Conservation (phyloP, 2,888 invertebrate species). For the Xestobium rufovillosum region DNA sequence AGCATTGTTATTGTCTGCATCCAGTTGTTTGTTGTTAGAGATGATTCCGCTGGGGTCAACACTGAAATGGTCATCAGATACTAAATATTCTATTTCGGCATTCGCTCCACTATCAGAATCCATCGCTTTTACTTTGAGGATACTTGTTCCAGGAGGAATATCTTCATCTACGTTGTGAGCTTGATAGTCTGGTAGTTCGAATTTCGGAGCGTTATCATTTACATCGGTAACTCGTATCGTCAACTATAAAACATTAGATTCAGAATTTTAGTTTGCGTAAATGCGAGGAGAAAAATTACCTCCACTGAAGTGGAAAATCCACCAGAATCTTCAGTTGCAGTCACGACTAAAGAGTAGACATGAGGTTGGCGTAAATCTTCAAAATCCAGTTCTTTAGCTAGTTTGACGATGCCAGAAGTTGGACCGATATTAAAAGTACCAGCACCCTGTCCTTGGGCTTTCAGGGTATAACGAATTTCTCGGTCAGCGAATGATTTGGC, state of each 20-base stretch:
- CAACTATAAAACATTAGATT: slow-evolving; percentile 61
- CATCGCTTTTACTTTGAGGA: slow-evolving; percentile 90
- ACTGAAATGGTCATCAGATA: slow-evolving; percentile 89
- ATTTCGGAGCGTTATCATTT: slow-evolving; percentile 96
- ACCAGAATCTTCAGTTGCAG: slow-evolving; percentile 95
- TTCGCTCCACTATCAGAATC: slow-evolving; percentile 93
- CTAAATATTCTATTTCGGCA: slow-evolving; percentile 88
- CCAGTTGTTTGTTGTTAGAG: slow-evolving; percentile 85
- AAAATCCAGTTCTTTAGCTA: slow-evolving; percentile 93
- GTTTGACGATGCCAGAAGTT: slow-evolving; percentile 88
- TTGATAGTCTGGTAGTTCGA: slow-evolving; percentile 93
- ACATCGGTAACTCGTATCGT: slow-evolving; percentile 93
- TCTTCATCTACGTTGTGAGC: slow-evolving; percentile 95
- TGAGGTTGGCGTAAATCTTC: slow-evolving; percentile 93
- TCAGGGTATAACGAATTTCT: slow-evolving; percentile 91
- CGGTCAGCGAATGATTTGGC: slow-evolving; percentile 96
- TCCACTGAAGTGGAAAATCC: slow-evolving; percentile 93
- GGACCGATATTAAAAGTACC: slow-evolving; percentile 94
- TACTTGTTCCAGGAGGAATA: slow-evolving; percentile 83
- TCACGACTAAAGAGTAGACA: slow-evolving; percentile 85
- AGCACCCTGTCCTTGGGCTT: slow-evolving; percentile 89
- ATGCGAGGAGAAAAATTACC: no score
- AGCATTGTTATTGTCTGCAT: slow-evolving; percentile 94
- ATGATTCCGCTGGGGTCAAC: slow-evolving; percentile 91
- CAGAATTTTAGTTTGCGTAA: slow-evolving; percentile 8